A percentile compares a stretch with the other conserved stretches of the same genome.
phyloP scores from a whole-genome alignment of 2,797 vertebrate genomes.

The Trachops cirrhosus region DNA sequence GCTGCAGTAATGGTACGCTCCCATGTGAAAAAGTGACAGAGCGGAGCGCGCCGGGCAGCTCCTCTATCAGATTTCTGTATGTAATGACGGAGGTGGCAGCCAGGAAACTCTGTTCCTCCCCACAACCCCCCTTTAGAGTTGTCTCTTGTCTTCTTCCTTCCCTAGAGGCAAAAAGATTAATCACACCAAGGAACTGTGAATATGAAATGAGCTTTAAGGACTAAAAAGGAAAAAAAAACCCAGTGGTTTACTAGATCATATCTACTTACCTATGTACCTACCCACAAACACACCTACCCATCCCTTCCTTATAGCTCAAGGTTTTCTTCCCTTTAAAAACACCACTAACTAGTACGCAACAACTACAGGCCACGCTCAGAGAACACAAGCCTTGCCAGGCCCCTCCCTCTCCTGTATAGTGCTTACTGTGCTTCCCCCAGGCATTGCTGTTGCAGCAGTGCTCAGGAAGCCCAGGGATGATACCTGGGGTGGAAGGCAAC shows the following conservation, averaged over 20 bases:
- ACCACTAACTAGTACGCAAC: slow-evolving; percentile 72
- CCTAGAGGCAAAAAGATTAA: slow-evolving; percentile 76
- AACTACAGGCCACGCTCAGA: slow-evolving; percentile 72
- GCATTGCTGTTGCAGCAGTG: slow-evolving; percentile 76
- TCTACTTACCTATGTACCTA: background rate
- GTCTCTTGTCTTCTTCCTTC: slow-evolving; percentile 38
- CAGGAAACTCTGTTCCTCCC: background rate
- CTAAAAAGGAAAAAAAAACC: background rate
- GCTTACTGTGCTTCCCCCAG: slow-evolving; percentile 74
- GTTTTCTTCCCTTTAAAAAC: slow-evolving; percentile 59
- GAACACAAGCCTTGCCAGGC: slow-evolving; percentile 73
- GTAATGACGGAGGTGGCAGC: background rate
- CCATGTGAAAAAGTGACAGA: background rate
- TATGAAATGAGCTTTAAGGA: slow-evolving; percentile 35
- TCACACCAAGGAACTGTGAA: slow-evolving; percentile 69
- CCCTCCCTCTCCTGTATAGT: slow-evolving; percentile 23
- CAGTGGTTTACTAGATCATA: slow-evolving; percentile 67
- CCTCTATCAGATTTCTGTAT: background rate
- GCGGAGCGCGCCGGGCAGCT: background rate
- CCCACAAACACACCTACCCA: background rate
- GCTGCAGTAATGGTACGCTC: background rate
- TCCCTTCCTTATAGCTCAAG: slow-evolving; percentile 57
- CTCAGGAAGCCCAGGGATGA: slow-evolving; percentile 79
- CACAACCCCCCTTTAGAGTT: background rate
- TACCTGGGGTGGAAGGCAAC: slow-evolving; percentile 78